A percentile compares a stretch with the other conserved stretches of the same genome.
Evolutionary conservation across 1,140 invertebrate genomes (phyloP).

Genomic region (Whitmania pigra): DNA sequence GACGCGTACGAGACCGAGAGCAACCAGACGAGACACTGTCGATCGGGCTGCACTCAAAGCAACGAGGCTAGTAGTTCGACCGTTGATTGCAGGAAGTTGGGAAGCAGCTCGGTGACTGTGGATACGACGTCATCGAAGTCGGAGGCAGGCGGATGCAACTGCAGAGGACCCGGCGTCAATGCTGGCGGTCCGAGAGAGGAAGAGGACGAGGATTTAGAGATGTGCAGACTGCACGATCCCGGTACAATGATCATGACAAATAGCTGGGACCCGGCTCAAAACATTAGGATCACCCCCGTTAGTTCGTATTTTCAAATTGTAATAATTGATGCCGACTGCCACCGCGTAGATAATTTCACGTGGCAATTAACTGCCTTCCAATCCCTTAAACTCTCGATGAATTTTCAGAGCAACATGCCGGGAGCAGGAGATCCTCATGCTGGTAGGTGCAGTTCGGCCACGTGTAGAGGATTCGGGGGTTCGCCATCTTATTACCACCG

Average conservation of each 20-base stretch:
- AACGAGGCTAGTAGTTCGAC: neutral
- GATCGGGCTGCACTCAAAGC: neutral
- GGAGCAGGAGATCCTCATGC: neutral
- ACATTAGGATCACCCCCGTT: constrained; percentile 4
- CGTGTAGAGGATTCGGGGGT: neutral
- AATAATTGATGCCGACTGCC: neutral
- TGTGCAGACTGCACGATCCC: constrained; percentile 10
- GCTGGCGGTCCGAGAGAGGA: neutral
- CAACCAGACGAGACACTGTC: neutral
- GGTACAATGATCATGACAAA: neutral
- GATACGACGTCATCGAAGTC: constrained; percentile 4
- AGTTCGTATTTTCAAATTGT: neutral
- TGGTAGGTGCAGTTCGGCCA: constrained; percentile 11
- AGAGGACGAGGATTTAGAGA: constrained; percentile 8
- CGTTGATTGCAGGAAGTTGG: neutral
- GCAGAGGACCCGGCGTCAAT: neutral
- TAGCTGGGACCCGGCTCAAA: constrained; percentile 4
- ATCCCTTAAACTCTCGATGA: neutral
- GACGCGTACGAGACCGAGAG: constrained; percentile 1
- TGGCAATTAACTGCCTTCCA: no score
- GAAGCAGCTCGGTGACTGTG: constrained; percentile 5
- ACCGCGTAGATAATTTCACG: no score
- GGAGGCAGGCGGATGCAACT: neutral
- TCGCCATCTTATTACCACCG: constrained; percentile 8
- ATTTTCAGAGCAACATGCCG: neutral